These are phyloP conservation scores for Aphelocoma californica DNA, from an alignment of 2,797 vertebrate genomes.

Conservation along the genomic window DNA sequence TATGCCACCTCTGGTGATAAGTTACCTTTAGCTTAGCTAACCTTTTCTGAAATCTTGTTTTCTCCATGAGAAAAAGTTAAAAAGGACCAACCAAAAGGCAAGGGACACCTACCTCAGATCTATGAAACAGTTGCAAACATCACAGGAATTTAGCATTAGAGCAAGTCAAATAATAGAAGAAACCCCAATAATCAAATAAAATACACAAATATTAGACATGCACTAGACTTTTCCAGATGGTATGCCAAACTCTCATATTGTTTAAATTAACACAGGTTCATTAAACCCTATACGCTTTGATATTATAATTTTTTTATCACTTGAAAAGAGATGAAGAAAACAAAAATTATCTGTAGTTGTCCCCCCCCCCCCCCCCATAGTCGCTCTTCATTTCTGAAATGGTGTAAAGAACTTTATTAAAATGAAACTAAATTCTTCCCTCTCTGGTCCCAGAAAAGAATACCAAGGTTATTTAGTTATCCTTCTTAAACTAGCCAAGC, in stretches of 20 bases:
- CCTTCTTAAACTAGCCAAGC: not conserved
- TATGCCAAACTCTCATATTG: not conserved
- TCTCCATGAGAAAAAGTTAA: not conserved
- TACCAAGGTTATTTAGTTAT: not conserved
- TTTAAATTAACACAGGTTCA: not conserved
- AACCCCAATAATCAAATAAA: not conserved
- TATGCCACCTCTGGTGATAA: not conserved
- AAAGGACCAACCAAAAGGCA: not conserved
- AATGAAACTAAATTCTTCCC: not conserved
- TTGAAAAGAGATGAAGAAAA: not conserved
- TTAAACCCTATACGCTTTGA: not conserved
- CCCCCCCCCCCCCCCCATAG: too few species aligned
- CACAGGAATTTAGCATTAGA: not conserved
- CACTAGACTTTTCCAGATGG: not conserved
- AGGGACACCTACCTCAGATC: not conserved
- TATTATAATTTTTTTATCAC: not conserved
- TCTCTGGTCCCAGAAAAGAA: not conserved
- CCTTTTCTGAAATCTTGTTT: not conserved
- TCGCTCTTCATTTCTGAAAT: not conserved
- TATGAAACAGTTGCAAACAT: not conserved
- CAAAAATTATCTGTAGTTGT: not conserved
- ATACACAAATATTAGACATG: not conserved
- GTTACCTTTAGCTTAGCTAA: not conserved
- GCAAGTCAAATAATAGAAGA: not conserved
- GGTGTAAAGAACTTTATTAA: not conserved